Evolutionary conservation across 2,113 vertebrate genomes (phyloP), one percentile per base, ranked within the genome.

Genomic region (Carassius gibelio): DNA sequence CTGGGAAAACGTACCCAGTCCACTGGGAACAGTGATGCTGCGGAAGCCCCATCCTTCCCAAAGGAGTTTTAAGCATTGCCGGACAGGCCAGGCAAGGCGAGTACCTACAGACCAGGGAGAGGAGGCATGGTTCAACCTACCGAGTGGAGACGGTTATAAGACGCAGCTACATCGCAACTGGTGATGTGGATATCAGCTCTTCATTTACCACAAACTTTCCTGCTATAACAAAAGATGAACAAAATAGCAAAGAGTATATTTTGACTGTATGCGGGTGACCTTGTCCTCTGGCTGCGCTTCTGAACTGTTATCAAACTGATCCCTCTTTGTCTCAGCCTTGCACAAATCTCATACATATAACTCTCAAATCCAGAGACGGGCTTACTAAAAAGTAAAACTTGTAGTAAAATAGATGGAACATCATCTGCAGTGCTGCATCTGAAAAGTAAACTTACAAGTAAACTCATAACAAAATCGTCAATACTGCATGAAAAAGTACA

Each of bases 241-340:
- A 84, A 69, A 50, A 26, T 61, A 23, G 11, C 76, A 55, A 81
- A 84, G 81, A 81, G 80, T 62, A 72, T 68, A 76, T 19, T 71
- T 86, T 86, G 80, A 81, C 80, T 79, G 75, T 66, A 82, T 81
- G 50, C 77, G 36, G 48, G 13, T 86, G 86, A 75, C 86, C 88
- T 87, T 87, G 88, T 87, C 23, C 81, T 83, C 61, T 68, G 77
- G 11, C 55, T 74, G 72, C 72, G 85, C 61, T 85, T 76, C 84
- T 76, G 69, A 76, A 69, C 75, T 64, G 48, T 80, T 61, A 83
- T 69, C 74, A 82, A 48, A 48, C 38, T 14, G 48, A 23, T 79
- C 52, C 42, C 59, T 77, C 75, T 71, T 48, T 84, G 38, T 84
- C 55, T 75, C 30, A 81, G 14, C 17, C 82, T 81, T 57, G 52